Evolutionary conservation across 2,113 vertebrate genomes (phyloP), one percentile per base, ranked within the genome.

Genomic region (Pseudorhombus dupliciocellatus): DNA sequence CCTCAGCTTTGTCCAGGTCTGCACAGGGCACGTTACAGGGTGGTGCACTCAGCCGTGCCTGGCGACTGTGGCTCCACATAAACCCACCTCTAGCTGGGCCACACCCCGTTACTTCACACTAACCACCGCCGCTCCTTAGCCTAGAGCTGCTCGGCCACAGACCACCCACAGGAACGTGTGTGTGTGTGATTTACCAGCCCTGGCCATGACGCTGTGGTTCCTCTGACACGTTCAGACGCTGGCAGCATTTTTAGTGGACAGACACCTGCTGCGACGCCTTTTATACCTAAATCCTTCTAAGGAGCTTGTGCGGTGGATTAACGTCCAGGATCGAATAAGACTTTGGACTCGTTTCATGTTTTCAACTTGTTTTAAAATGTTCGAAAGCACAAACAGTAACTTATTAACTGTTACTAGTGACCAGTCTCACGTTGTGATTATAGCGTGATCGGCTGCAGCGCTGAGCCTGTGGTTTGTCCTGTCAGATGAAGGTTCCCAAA

Each of bases 101-200:
- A 76, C 78, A 73, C 70, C 71, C 78, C 1, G 16, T 63, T 53
- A 30, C 73, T 52, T 67, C 66, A 79, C 69, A 61, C 70, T 28
- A 10, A 34, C 46, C 31, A 20, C 3, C 57, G 61, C 68, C 48
- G 2, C 24, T 18, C 53, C 44, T 61, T 42, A 42, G 40, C 58
- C 67, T 26, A 1, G 1, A 25, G 28, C 46, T 5, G 11, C 54
- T 21, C 3, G 1, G 26, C 54, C 21, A 26, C 22, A 34, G 81
- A 83, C 83, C 85, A 86, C 79, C 70, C 74, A 85, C 70, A 70
- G 37, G 24, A 11, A 24, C 6, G 55, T 31, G 53, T 24, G 37
- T 31, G 15, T 44, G 42, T 40, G 37, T 40, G 37, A 6, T 64
- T 57, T 24, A 64, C 59, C 66, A 40, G 55, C 10, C 54, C 2